Evolutionary conservation across 92 coral and sea anemone genomes (phyloP), one percentile per base, ranked within the genome.

Genomic region (Porites rus): DNA sequence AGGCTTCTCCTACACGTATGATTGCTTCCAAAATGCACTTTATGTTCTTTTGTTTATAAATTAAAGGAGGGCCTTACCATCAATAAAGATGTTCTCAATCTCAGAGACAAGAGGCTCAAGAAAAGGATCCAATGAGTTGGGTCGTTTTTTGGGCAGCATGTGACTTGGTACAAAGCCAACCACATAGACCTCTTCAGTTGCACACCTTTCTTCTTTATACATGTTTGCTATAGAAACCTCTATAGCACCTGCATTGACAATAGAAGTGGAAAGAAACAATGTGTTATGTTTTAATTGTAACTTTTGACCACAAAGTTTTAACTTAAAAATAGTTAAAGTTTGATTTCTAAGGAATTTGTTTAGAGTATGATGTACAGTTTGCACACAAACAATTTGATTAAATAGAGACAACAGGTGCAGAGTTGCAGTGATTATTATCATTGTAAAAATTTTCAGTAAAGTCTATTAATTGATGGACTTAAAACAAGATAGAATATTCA

Each of bases 151-250:
- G 51, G 94, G 92, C 59, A 92, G 18, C 81, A 65, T 25, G 80
- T 84, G 65, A 51, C 76, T 79, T 17, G 92, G 94, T 19, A 88
- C 92, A 92, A 92, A 88, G 60, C 92, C 90, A 52, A 92, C 78
- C 20, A 84, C 92, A 84, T 88, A 91, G 10, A 91, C 91, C 51
- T 91, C 92, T 20, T 85, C 78, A 3, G 90, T 69, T 59, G 79
- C 51, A 65, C 73, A 10, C 62, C 91, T 82, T 12, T 80, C 83
- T 21, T 73, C 38, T 75, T 88, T 88, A 62, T 65, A 80, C 87
- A 88, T 58, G 62, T 88, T 88, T 51, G 76, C 91, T 72, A 88
- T 81, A 18, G 87, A 69, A 4, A 88, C 87, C 61, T 88, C 91
- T 28, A 81, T 56, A 38, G 92, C 89, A 51, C 91, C 91, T 88